Conservation (phyloP, 64 coral and sea anemone species). For the Dendrophyllia cribrosa region DNA sequence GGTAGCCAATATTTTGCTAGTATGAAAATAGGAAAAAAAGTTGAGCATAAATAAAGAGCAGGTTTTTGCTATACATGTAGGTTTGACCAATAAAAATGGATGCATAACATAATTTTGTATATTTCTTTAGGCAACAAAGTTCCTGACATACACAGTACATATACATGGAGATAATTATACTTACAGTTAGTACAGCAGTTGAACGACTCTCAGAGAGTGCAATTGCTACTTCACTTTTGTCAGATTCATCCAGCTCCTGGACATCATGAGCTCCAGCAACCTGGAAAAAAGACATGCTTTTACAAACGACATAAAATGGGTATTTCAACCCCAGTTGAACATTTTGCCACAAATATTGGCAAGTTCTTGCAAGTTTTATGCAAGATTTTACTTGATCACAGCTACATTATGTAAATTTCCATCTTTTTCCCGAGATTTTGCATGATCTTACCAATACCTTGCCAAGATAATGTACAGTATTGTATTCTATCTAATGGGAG, state of each 20-base stretch:
- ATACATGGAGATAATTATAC: slow-evolving; percentile 2
- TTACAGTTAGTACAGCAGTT: slow-evolving; percentile 36
- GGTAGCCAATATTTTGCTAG: background rate
- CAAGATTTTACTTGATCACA: background rate
- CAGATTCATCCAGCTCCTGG: slow-evolving; percentile 44
- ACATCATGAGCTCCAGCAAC: slow-evolving; percentile 59
- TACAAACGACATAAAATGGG: background rate
- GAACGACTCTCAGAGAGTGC: background rate
- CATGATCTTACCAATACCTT: too few species aligned
- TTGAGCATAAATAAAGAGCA: background rate
- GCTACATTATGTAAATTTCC: background rate
- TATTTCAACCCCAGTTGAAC: background rate
- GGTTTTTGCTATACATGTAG: slow-evolving; percentile 2
- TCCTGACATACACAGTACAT: too few species aligned
- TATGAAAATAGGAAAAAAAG: background rate
- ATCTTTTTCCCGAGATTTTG: too few species aligned
- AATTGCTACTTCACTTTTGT: slow-evolving; percentile 35
- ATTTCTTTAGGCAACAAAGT: background rate
- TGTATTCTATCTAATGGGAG: too few species aligned
- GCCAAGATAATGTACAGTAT: too few species aligned
- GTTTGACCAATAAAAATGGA: background rate
- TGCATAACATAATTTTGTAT: background rate
- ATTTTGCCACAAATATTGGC: background rate
- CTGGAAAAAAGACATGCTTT: slow-evolving; percentile 3
- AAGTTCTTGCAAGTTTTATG: too few species aligned